These are phyloP conservation scores for Lates japonicus DNA, from an alignment of 2,797 vertebrate genomes.

Conservation along the genomic window DNA sequence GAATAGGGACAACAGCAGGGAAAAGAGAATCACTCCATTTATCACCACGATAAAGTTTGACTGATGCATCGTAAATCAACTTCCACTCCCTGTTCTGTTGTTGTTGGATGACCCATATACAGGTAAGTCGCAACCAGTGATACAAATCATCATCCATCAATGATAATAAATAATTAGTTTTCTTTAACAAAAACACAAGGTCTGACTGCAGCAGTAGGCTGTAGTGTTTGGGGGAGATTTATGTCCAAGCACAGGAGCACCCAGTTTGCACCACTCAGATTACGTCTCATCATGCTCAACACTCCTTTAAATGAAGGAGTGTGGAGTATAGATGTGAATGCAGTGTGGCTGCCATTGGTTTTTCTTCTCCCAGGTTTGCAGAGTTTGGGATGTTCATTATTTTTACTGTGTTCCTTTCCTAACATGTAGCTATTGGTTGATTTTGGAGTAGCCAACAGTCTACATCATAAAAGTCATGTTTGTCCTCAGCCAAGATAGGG, in stretches of 20 bases:
- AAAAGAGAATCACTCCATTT: conserved; percentile 32
- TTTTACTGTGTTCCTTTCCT: not conserved
- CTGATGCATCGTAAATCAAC: conserved; percentile 22
- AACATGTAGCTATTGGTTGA: too few species aligned
- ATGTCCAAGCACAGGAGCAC: not conserved
- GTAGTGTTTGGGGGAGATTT: not conserved
- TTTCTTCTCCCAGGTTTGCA: not conserved
- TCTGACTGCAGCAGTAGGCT: conserved; percentile 39
- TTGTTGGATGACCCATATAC: conserved; percentile 32
- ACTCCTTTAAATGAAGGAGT: too few species aligned
- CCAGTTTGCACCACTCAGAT: not conserved
- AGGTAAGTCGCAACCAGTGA: conserved; percentile 25
- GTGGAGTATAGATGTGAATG: too few species aligned
- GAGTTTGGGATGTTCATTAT: not conserved
- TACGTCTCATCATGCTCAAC: not conserved
- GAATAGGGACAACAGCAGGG: conserved; percentile 1
- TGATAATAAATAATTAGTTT: not conserved
- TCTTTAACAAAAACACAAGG: not conserved
- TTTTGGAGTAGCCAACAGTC: too few species aligned
- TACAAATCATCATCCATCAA: conserved; percentile 38
- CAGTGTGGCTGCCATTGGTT: too few species aligned
- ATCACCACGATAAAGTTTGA: conserved; percentile 54
- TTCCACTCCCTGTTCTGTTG: conserved; percentile 1
- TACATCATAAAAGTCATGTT: too few species aligned
- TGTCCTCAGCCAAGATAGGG: too few species aligned